Conservation (phyloP, 2,797 vertebrate genomes). For the Odontamblyopus rebecca region DNA sequence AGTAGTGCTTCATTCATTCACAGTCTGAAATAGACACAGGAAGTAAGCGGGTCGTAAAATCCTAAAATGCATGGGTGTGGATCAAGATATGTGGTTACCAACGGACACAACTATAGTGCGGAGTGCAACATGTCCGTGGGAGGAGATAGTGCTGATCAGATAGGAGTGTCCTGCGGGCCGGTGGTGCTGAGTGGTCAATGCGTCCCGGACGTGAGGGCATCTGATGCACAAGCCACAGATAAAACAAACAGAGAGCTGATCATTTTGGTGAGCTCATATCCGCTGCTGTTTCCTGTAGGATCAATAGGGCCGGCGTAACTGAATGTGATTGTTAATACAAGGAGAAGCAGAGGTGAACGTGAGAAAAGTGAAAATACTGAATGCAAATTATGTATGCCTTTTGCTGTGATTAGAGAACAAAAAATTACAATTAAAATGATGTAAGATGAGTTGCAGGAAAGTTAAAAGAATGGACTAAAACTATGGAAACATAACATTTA, state of each 20-base stretch:
- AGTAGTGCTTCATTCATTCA: conserved; percentile 11
- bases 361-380: background rate
- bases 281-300: conserved; percentile 36
- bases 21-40: conserved; percentile 49
- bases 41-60: conserved; percentile 34
- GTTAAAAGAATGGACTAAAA: too few species aligned
- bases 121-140: conserved; percentile 12
- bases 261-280: conserved; percentile 41
- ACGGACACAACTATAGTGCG: conserved; percentile 1
- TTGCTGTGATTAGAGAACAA: too few species aligned
- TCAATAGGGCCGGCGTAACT: conserved; percentile 5
- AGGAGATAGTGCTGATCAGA: conserved; percentile 56
- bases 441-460: too few species aligned
- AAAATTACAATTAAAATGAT: too few species aligned
- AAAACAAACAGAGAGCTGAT: conserved; percentile 48
- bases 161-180: conserved; percentile 41
- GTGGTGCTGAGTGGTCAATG: conserved; percentile 50
- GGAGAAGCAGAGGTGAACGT: background rate
- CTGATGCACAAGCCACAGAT: conserved; percentile 42
- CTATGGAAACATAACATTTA: too few species aligned
- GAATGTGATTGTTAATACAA: background rate
- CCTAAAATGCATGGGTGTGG: conserved; percentile 35
- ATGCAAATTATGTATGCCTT: too few species aligned
- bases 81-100: conserved; percentile 25
- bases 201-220: conserved; percentile 32